Base-by-base conservation (phyloP, 1,140 invertebrate genomes). In the Halesus radiatus region DNA sequence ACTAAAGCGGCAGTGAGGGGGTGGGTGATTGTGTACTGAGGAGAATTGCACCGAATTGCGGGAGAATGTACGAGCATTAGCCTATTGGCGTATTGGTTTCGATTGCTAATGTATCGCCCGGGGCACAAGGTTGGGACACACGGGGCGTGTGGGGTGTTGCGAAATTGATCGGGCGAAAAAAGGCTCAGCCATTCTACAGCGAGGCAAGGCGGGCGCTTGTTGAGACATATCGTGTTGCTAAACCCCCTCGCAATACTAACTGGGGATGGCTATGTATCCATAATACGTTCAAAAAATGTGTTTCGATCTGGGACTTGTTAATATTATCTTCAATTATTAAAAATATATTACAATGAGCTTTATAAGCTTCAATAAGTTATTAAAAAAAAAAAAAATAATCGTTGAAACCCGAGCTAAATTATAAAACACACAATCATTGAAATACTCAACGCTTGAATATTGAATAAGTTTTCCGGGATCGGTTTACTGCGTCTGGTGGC, bases 71-170 rank as follows among this genome's bases (percentile, higher is more conserved):
- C 64, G 62, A 64, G 74, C 53, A 45, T 76, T 76, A 64, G 74
- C 53, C 10, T 45, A 45, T 45, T 10, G 13, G 37, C 10, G 37
- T 45, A 45, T 8, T 13, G 7, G 37, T 45, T 45, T 22, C 15
- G 76, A 78, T 78, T 78, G 76, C 76, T 22, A 70, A 72, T 22
- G 29, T 22, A 53, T 10, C 20, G 76, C 76, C 76, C 60, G 64
- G 76, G 76, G 50, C 66, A n/a, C 58, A 15, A 20, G 58, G 54
- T 76, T 76, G 74, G 74, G 73, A 76, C 75, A 64, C 76, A n/a
- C 66, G 76, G 76, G 76, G 76, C 76, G 76, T 56, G 75, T 64
- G 29, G 56, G 29, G 74, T 58, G 58, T 77, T 77, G 20, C 75
- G 66, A 52, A 54, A 78, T 50, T 60, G 20, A 54, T 70, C 52